Base-by-base conservation (phyloP, 2,797 vertebrate species). In the Cetoscarus ocellatus region DNA sequence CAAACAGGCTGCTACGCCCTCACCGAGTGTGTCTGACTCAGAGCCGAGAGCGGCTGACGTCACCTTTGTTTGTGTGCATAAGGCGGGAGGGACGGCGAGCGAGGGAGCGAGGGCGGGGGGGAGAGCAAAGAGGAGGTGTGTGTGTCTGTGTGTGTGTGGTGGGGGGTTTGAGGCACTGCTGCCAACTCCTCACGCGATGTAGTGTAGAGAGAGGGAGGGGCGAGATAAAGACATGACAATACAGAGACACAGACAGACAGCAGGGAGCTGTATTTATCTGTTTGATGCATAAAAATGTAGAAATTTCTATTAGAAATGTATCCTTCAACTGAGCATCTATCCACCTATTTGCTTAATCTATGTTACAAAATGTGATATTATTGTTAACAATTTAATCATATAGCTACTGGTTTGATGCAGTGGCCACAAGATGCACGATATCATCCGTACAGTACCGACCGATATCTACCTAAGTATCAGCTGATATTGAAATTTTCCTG, bases 11-110 rank as follows among this genome's bases (percentile, higher is more conserved):
- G 65, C 36, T 62, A 59, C 71, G 51, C 51, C 65, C 77, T 79
- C 60, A 53, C 52, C 19, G 58, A 80, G 51, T 55, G 60, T 65
- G 44, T 73, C 68, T 77, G 73, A 72, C 77, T n/a, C 57, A 48
- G 63, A 83, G 82, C 76, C 42, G 19, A 64, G 52, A 56, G 65
- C 8, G 12, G 83, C 40, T 90, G 88, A 90, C 74, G 79, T 91
- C 88, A 87, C 73, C 85, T 86, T 89, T 88, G 88, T 91, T 90
- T 91, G 52, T 85, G 80, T 85, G 83, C 77, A 81, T 75, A 73
- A 75, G 85, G 68, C 73, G 19, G 73, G 63, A 88, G 19, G 73
- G 63, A 88, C 35, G 66, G 58, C 0, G 61, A 77, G 44, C 39
- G 50, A 39, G 39, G 61, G 58, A 78, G 40, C 34, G 49, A 44